A percentile compares a stretch with the other conserved stretches of the same genome.
phyloP scores from a whole-genome alignment of 2,797 vertebrate genomes.

The Hephaestus fuliginosus region DNA sequence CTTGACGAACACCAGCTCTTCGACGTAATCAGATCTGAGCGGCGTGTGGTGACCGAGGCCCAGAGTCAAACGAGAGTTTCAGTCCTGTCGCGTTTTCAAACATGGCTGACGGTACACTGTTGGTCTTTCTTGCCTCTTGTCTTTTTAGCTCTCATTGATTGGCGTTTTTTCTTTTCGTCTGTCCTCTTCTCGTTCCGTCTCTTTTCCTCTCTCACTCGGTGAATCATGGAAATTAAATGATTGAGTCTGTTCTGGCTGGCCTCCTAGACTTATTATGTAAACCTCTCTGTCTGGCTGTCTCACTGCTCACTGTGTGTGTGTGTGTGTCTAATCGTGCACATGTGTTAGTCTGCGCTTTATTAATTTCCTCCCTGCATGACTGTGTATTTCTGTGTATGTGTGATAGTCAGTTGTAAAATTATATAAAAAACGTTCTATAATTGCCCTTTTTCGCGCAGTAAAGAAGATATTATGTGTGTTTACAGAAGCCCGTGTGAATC shows the following conservation, averaged over 20 bases:
- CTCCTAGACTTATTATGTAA: conserved; percentile 81
- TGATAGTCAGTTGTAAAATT: conserved; percentile 12
- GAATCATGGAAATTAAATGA: conserved; percentile 79
- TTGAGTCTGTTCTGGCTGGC: conserved; percentile 67
- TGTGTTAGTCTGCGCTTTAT: conserved; percentile 22
- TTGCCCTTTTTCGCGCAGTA: not conserved
- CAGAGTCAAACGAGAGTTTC: not conserved
- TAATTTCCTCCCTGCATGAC: conserved; percentile 39
- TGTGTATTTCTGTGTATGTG: conserved; percentile 16
- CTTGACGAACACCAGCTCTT: not conserved
- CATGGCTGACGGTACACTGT: not conserved
- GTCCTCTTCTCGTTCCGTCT: conserved; percentile 4
- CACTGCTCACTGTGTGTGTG: conserved; percentile 7
- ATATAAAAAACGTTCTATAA: not conserved
- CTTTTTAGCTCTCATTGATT: conserved; percentile 18
- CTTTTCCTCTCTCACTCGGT: conserved; percentile 53
- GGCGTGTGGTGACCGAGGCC: not conserved
- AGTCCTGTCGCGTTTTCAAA: not conserved
- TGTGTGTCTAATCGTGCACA: conserved; percentile 7
- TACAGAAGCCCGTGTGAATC: conserved; percentile 31
- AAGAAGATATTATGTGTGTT: not conserved
- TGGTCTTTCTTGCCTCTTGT: not conserved
- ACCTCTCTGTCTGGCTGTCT: conserved; percentile 74
- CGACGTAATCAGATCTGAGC: not conserved
- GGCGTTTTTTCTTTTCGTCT: conserved; percentile 5